Base-by-base conservation (phyloP, 1,140 invertebrate species). In the Medauroidea extradentata region DNA sequence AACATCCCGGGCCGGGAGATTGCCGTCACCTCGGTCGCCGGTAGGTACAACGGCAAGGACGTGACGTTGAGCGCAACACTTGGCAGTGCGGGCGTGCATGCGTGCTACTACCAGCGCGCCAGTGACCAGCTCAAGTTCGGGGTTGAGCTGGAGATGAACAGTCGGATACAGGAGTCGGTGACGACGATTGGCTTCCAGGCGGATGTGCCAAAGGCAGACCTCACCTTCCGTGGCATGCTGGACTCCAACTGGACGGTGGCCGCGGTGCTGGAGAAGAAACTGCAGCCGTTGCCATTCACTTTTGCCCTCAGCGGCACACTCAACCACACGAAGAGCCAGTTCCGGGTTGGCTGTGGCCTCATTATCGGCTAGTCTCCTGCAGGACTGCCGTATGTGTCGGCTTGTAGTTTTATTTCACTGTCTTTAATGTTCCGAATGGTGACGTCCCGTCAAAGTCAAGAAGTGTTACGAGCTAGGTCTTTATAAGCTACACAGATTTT, bases 171-270 rank as follows among this genome's bases (percentile, higher is more conserved):
- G 73, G 96, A 99, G 75, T 89, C 92, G 4, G 85, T 90, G n/a
- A 93, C 91, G 29, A 91, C 93, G 1, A 83, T 99, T 63, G 96
- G 89, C 18, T 99, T 99, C 77, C 95, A 99, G 78, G 83, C 97
- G 53, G 96, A 98, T 77, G 80, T 99, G 73, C 94, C 95, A 18
- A 97, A 96, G 76, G 94, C 94, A 46, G 94, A 97, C 75, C 80
- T 97, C 63, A 84, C 89, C 8, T 96, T 99, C 73, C 90, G 86
- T 88, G 92, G 93, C 68, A 88, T 90, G 71, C 77, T 96, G 41
- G 96, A 99, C 76, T 92, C 92, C 49, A 98, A 98, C 75, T 98
- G 94, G 93, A 93, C 87, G 57, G 88, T 98, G 34, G 92, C 90
- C 55, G 95, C 90, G 1, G 91, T 96, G 1, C 75, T 99, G 63